Percentiles rank a stretch among this genome's conserved stretches.
These are phyloP conservation scores for Zosterops japonicus DNA, from an alignment of 2,113 vertebrate species.

Conservation along the genomic window DNA sequence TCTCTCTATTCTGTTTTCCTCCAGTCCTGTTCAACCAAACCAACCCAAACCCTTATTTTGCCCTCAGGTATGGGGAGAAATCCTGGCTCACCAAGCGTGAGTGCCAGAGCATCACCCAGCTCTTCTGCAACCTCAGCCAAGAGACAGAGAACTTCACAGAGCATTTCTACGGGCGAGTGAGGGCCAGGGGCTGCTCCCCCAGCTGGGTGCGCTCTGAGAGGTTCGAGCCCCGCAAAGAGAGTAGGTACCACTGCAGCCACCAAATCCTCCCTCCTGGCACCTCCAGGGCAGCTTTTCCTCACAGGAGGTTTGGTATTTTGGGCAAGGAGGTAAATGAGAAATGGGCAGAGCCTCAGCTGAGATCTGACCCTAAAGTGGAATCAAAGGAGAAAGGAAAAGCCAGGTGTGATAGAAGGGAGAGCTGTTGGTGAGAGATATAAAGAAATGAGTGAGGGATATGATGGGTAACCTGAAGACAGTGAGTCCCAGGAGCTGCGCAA, in stretches of 20 bases:
- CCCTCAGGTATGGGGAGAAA: conserved; percentile 71
- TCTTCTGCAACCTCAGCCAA: conserved; percentile 71
- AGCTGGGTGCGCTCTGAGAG: conserved; percentile 45
- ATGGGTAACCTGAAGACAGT: not conserved
- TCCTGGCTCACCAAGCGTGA: conserved; percentile 64
- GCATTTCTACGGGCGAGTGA: conserved; percentile 65
- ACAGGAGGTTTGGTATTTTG: not conserved
- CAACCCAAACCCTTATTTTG: not conserved
- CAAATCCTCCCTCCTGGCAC: not conserved
- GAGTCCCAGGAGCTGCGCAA: not conserved
- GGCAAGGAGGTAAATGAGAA: not conserved
- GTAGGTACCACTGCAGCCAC: conserved; percentile 34
- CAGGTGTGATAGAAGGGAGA: not conserved
- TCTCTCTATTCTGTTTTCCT: not conserved
- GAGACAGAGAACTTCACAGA: conserved; percentile 62
- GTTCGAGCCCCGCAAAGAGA: conserved; percentile 64
- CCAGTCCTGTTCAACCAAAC: not conserved
- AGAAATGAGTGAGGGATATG: not conserved
- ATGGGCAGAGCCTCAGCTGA: not conserved
- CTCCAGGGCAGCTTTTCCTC: not conserved
- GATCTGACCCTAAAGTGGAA: not conserved
- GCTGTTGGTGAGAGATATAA: not conserved
- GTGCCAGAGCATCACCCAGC: conserved; percentile 68
- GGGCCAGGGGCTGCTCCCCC: not conserved
- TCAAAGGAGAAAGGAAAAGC: not conserved